Evolutionary conservation across 1,140 invertebrate species (phyloP), one percentile per base, ranked within the genome.

Genomic region (Phymastichus coffea): DNA sequence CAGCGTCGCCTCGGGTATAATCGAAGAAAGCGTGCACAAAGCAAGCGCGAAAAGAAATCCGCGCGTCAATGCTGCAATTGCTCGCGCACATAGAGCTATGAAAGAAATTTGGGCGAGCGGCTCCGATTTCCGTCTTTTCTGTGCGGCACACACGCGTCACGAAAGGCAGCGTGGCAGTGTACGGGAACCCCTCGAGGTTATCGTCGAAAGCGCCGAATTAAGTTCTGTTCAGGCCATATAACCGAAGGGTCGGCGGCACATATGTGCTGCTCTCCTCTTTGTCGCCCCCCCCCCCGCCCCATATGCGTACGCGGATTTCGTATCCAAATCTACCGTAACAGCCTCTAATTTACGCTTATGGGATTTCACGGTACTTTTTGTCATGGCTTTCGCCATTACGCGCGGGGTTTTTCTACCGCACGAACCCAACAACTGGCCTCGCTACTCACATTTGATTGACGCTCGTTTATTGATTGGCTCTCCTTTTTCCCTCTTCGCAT

Each of bases 201-300:
- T 25, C 44, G 22, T 25, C 46, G 56, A 51, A 43, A 52, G 57
- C 72, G 66, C 65, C 69, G 74, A 78, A 78, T 78, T 73, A 76
- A 76, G 74, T 78, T 73, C 70, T 57, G 64, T n/a, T n/a, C n/a
- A n/a, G 66, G 65, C 69, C 63, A 63, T 66, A 26, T 20, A 28
- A 30, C 25, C 25, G 44, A 47, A n/a, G 25, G 22, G 28, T 10
- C 6, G 35, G 6, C 15, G 35, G 44, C 6, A 22, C 4, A 26
- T 14, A 19, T 23, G 28, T 19, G 15, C 28, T 17, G 28, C 26
- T 26, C 2, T 51, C 2, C 14, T 1, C 17, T 37, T 9, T 20
- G 14, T 23, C 9, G 20, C 33, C 19, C 20, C 22, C 15, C 33
- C 7, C n/a, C 15, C 1, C 8, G 15, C 15, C 14, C 2, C 37